A percentile compares a stretch with the other conserved stretches of the same genome.
phyloP scores from a whole-genome alignment of 2,797 vertebrate genomes.

The Gila robusta region DNA sequence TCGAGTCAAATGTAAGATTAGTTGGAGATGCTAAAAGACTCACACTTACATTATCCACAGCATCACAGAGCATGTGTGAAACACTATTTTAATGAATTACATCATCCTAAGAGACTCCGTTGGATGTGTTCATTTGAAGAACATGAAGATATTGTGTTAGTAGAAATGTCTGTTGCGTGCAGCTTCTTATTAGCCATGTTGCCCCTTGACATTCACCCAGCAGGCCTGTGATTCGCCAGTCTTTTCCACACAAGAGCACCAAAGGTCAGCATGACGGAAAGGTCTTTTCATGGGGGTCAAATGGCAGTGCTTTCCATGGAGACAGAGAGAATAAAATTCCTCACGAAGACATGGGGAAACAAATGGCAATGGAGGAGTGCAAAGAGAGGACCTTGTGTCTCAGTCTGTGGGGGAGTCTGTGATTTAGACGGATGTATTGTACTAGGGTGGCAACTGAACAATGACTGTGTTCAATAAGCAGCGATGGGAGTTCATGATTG shows the following conservation, averaged over 20 bases:
- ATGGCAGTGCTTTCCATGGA: constrained; percentile 29
- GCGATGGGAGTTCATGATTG: constrained; percentile 4
- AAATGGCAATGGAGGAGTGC: constrained; percentile 20
- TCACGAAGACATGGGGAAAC: not conserved
- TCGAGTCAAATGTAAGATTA: constrained; percentile 34
- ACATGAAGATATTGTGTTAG: constrained; percentile 14
- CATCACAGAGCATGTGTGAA: not conserved
- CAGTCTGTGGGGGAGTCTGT: constrained; percentile 26
- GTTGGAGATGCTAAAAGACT: constrained; percentile 9
- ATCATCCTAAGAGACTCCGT: constrained; percentile 41
- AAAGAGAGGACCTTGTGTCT: constrained; percentile 30
- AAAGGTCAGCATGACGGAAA: constrained; percentile 45
- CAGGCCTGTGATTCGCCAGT: constrained; percentile 19
- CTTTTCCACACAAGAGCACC: constrained; percentile 29
- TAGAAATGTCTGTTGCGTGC: constrained; percentile 14
- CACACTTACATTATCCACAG: not conserved
- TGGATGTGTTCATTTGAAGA: constrained; percentile 26
- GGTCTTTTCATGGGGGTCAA: constrained; percentile 39
- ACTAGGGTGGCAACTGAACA: constrained; percentile 25
- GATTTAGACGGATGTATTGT: constrained; percentile 42
- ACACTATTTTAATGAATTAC: constrained; percentile 35
- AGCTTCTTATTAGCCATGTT: constrained; percentile 40
- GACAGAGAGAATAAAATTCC: constrained; percentile 33
- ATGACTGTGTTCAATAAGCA: constrained; percentile 20
- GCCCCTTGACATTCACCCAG: constrained; percentile 42